Percentiles rank a stretch among this genome's conserved stretches.
These are phyloP conservation scores for Muricea muricata DNA, from an alignment of 92 coral and sea anemone species.

Conservation along the genomic window DNA sequence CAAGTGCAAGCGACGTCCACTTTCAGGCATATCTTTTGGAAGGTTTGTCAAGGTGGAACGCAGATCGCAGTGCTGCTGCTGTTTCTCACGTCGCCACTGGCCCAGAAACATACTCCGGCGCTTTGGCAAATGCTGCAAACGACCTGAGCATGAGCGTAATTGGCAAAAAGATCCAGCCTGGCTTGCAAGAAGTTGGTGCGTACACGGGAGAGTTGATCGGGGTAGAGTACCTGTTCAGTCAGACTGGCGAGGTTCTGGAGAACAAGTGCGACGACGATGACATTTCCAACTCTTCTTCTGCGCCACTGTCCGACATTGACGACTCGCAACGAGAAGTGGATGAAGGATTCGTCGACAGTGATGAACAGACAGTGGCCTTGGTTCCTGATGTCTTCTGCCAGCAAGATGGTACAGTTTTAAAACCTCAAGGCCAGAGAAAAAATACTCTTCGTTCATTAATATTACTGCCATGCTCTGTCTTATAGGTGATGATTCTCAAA, in stretches of 20 bases:
- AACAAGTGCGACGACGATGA: slow-evolving; percentile 55
- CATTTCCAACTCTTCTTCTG: slow-evolving; percentile 50
- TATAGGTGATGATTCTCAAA: slow-evolving; percentile 41
- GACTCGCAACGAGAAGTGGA: slow-evolving; percentile 44
- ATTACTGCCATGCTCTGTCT: not conserved
- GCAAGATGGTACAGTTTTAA: not conserved
- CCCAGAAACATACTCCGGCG: slow-evolving; percentile 44
- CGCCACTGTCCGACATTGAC: slow-evolving; percentile 51
- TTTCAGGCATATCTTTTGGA: slow-evolving; percentile 79
- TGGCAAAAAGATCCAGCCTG: slow-evolving; percentile 38
- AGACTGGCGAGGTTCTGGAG: slow-evolving; percentile 55
- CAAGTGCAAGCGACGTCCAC: slow-evolving; percentile 68
- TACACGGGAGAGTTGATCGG: slow-evolving; percentile 70
- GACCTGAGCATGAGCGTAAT: slow-evolving; percentile 53
- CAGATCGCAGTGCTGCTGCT: slow-evolving; percentile 55
- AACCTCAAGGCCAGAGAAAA: not conserved
- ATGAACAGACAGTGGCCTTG: slow-evolving; percentile 50
- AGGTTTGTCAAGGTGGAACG: slow-evolving; percentile 65
- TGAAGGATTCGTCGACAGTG: slow-evolving; percentile 58
- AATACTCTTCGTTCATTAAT: not conserved
- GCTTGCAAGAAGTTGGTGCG: slow-evolving; percentile 29
- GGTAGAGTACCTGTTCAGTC: slow-evolving; percentile 54
- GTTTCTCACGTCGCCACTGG: slow-evolving; percentile 11
- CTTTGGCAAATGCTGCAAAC: slow-evolving; percentile 40
- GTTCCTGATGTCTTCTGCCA: slow-evolving; percentile 34